These are phyloP conservation scores for Crotalus horridus DNA, from an alignment of 2,113 vertebrate genomes.

Conservation along the genomic window DNA sequence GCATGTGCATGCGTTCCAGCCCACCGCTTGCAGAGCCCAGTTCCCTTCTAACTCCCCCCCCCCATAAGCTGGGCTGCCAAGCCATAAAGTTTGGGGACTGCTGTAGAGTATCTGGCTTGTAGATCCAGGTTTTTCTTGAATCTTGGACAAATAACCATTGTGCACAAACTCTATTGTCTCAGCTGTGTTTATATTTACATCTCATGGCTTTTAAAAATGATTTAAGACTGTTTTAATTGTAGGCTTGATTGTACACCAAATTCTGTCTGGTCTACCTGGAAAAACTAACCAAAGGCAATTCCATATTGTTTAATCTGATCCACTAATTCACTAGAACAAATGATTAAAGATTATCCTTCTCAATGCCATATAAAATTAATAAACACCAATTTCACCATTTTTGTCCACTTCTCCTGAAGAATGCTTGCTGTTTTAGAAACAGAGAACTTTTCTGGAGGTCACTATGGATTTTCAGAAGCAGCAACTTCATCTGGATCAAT, in stretches of 20 bases:
- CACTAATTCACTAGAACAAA: not conserved
- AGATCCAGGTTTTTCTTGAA: not conserved
- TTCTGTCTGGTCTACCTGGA: not conserved
- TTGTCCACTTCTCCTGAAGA: not conserved
- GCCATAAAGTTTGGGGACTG: too few relatives aligned
- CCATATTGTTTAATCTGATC: not conserved
- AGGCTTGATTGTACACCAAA: not conserved
- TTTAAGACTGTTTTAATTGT: not conserved
- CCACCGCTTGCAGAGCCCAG: too few relatives aligned
- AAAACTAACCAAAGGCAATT: not conserved
- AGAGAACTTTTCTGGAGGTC: not conserved
- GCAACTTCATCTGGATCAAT: not conserved
- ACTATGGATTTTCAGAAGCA: not conserved
- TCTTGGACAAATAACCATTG: not conserved
- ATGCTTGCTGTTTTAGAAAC: not conserved
- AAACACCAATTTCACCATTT: not conserved
- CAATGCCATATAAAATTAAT: not conserved
- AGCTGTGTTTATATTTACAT: not conserved
- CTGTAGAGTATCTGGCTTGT: not conserved
- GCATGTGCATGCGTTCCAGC: too few relatives aligned
- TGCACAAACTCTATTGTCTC: not conserved
- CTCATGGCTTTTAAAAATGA: not conserved
- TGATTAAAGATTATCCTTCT: not conserved
- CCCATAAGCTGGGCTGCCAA: too few relatives aligned
- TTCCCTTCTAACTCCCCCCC: too few relatives aligned